phyloP scores from a whole-genome alignment of 2,888 invertebrate genomes.

The Trichopria drosophilae region DNA sequence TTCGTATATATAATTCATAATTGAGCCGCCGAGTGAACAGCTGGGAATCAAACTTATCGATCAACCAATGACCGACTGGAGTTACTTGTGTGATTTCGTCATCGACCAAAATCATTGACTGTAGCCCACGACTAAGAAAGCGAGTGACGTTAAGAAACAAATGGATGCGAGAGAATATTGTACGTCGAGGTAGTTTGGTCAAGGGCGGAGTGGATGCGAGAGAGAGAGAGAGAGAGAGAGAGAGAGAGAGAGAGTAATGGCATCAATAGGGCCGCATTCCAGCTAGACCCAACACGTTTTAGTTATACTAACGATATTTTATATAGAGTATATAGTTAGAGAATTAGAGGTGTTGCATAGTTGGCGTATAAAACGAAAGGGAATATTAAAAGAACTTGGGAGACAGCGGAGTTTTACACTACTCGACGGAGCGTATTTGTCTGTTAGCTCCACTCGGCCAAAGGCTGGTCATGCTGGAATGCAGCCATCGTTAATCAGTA shows the following conservation, averaged over 20 bases:
- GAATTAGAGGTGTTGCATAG: slow-evolving; percentile 54
- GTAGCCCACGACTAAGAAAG: slow-evolving; percentile 42
- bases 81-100: slow-evolving; percentile 54
- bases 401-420: slow-evolving; percentile 48
- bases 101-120: slow-evolving; percentile 50
- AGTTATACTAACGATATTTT: slow-evolving; percentile 59
- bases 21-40: slow-evolving; percentile 54
- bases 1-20: slow-evolving; percentile 55
- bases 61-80: slow-evolving; percentile 55
- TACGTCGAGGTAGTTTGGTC: no score
- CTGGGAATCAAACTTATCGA: slow-evolving; percentile 57
- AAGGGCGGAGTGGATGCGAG: slow-evolving; percentile 32
- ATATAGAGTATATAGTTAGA: slow-evolving; percentile 59
- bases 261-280: slow-evolving; percentile 53
- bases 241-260: slow-evolving; percentile 9
- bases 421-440: slow-evolving; percentile 57
- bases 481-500: slow-evolving; percentile 58
- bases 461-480: slow-evolving; percentile 58
- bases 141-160: background rate
- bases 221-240: slow-evolving; percentile 9
- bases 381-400: slow-evolving; percentile 12
- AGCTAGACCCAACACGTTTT: slow-evolving; percentile 57
- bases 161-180: slow-evolving; percentile 5
- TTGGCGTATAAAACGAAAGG: slow-evolving; percentile 13
- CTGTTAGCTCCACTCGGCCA: slow-evolving; percentile 59